These are phyloP conservation scores for Oryctes rhinoceros DNA, from an alignment of 1,140 invertebrate genomes.

Conservation along the genomic window DNA sequence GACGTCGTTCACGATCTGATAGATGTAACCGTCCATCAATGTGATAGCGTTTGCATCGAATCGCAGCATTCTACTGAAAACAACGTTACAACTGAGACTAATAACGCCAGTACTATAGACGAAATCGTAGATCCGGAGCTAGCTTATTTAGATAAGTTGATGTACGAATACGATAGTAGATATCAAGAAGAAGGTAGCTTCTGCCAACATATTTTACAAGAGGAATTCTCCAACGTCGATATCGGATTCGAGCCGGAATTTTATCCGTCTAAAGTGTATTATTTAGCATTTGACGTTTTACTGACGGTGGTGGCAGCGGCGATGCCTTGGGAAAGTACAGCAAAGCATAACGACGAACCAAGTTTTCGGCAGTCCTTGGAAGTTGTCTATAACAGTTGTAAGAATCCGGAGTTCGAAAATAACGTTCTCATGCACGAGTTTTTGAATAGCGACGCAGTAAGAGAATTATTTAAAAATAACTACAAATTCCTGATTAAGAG, in stretches of 20 bases:
- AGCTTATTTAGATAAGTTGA: slow-evolving; percentile 27
- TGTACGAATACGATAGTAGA: slow-evolving; percentile 5
- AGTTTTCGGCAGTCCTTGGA: slow-evolving; percentile 51
- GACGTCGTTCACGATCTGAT: slow-evolving; percentile 46
- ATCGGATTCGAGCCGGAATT: slow-evolving; percentile 45
- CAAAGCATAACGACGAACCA: slow-evolving; percentile 47
- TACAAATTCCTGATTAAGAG: slow-evolving; percentile 49
- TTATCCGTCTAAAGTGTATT: slow-evolving; percentile 46
- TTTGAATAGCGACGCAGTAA: slow-evolving; percentile 49
- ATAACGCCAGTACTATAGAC: neutral
- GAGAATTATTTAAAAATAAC: slow-evolving; percentile 46
- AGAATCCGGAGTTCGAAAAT: slow-evolving; percentile 49
- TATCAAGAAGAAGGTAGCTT: slow-evolving; percentile 9
- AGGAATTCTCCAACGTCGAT: slow-evolving; percentile 43
- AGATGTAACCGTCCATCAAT: slow-evolving; percentile 48
- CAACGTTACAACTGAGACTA: neutral
- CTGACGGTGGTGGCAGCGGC: slow-evolving; percentile 49
- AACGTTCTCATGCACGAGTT: slow-evolving; percentile 53
- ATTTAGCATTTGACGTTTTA: slow-evolving; percentile 51
- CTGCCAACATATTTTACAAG: slow-evolving; percentile 14
- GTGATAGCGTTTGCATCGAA: slow-evolving; percentile 44
- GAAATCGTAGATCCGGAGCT: slow-evolving; percentile 43
- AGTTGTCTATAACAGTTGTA: slow-evolving; percentile 47
- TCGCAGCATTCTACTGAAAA: neutral
- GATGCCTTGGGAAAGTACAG: slow-evolving; percentile 53